Percentiles rank a stretch among this genome's conserved stretches.
Conservation (phyloP, 2,888 invertebrate species). For the Chalcosyrphus nemorum region DNA sequence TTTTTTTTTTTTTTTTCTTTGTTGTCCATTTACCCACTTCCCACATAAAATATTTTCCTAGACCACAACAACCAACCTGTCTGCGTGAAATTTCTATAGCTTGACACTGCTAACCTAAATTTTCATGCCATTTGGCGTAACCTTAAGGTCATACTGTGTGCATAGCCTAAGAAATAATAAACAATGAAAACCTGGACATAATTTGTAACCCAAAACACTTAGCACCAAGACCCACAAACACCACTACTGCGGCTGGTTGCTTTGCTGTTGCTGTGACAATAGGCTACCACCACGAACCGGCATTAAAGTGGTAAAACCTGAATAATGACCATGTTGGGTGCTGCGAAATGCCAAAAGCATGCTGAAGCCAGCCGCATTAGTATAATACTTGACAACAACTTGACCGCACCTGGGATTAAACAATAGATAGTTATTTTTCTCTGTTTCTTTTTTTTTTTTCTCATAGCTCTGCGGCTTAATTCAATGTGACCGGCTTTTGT, state of each 20-base stretch:
- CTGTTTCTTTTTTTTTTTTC: not conserved
- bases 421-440: slow-evolving; percentile 36
- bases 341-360: slow-evolving; percentile 53
- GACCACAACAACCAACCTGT: not conserved
- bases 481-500: slow-evolving; percentile 46
- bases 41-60: not conserved
- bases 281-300: slow-evolving; percentile 27
- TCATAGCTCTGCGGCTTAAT: not conserved
- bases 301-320: slow-evolving; percentile 51
- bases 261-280: not conserved
- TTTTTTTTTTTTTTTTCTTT: not conserved
- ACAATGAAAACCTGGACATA: slow-evolving; percentile 42
- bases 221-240: not conserved
- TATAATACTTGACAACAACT: slow-evolving; percentile 23
- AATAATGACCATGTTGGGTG: slow-evolving; percentile 51
- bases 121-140: slow-evolving; percentile 27
- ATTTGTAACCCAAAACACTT: slow-evolving; percentile 58
- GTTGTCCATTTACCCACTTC: not conserved
- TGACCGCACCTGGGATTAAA: slow-evolving; percentile 62
- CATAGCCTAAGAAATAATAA: not conserved
- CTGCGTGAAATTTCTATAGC: not conserved
- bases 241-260: not conserved
- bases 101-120: slow-evolving; percentile 52
- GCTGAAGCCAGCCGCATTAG: slow-evolving; percentile 2
- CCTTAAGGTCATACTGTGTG: slow-evolving; percentile 42